phyloP scores from a whole-genome alignment of 2,888 invertebrate genomes.

The Stenichneumon culpator region DNA sequence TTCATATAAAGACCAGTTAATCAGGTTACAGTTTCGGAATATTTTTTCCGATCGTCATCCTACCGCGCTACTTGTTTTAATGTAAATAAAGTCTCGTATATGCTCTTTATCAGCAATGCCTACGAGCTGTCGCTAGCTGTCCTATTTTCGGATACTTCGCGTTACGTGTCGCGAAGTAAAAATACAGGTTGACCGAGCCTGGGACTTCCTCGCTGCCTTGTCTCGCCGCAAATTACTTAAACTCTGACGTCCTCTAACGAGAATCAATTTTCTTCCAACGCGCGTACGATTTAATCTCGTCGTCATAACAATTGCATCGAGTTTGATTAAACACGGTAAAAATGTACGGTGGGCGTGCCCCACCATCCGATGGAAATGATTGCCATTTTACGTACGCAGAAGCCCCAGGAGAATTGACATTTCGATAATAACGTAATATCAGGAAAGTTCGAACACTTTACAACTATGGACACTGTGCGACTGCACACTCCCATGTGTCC shows the following conservation, averaged over 20 bases:
- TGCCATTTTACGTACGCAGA: neutral
- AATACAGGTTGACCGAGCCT: neutral
- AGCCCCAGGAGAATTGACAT: neutral
- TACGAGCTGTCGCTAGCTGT: neutral
- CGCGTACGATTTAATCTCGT: neutral
- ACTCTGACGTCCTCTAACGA: slow-evolving; percentile 4
- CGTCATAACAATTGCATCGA: neutral
- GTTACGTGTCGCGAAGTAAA: neutral
- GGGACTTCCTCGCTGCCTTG: neutral
- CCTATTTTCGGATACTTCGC: too few relatives aligned
- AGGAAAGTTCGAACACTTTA: neutral
- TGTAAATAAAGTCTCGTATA: neutral
- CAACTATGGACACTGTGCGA: neutral
- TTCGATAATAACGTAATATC: neutral
- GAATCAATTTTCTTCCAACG: neutral
- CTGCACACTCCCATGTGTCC: slow-evolving; percentile 15
- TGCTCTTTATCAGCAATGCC: neutral
- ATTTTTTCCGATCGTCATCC: too few relatives aligned
- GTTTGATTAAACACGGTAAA: neutral
- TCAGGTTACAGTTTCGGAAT: neutral
- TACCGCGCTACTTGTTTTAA: neutral
- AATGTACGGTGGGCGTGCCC: neutral
- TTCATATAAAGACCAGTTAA: neutral
- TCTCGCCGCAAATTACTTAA: neutral
- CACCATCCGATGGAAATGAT: neutral